Conservation (phyloP, 1,140 invertebrate species). For the Formica selysi region DNA sequence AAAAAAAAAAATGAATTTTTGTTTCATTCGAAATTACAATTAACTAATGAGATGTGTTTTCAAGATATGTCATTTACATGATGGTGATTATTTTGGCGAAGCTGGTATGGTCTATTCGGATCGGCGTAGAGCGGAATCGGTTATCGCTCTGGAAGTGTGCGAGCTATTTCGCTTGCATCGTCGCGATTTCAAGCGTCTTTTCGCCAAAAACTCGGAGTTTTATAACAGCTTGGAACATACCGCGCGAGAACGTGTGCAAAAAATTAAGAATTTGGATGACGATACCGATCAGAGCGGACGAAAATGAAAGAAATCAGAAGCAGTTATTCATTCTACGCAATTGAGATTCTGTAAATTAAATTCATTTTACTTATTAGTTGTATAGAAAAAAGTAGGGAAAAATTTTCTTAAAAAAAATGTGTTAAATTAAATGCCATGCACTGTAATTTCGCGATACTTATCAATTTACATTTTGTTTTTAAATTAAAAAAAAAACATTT, state of each 20-base stretch:
- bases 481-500: too few species aligned
- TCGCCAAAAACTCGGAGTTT: slow-evolving; percentile 66
- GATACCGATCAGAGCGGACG: not conserved
- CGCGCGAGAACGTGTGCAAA: slow-evolving; percentile 33
- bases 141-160: slow-evolving; percentile 79
- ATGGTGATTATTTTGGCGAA: slow-evolving; percentile 86
- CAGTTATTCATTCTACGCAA: not conserved
- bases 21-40: not conserved
- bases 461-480: too few species aligned
- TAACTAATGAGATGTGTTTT: slow-evolving; percentile 25
- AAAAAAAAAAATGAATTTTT: not conserved
- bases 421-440: too few species aligned
- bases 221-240: slow-evolving; percentile 64
- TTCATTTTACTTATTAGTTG: not conserved
- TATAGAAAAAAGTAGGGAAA: too few species aligned
- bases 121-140: slow-evolving; percentile 73
- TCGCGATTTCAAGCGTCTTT: slow-evolving; percentile 76
- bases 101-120: slow-evolving; percentile 77
- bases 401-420: too few species aligned
- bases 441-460: too few species aligned
- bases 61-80: slow-evolving; percentile 85
- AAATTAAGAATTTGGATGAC: slow-evolving; percentile 44
- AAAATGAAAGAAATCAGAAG: not conserved
- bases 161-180: slow-evolving; percentile 79
- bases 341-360: not conserved